Conservation (phyloP, 2,888 invertebrate genomes). For the Cybosia mesomella region DNA sequence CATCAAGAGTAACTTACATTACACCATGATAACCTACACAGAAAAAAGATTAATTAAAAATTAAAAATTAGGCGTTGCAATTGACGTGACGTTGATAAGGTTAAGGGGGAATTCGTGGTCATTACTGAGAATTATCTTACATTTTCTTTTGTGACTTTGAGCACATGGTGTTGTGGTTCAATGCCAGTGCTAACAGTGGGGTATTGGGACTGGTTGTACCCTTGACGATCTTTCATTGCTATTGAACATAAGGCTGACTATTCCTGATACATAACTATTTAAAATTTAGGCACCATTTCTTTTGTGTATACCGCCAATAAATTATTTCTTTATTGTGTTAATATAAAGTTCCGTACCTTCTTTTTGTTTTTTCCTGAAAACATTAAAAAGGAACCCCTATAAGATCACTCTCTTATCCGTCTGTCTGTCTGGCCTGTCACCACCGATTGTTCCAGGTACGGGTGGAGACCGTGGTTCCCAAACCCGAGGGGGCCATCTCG, state of each 20-base stretch:
- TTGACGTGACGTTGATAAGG: background rate
- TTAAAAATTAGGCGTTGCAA: background rate
- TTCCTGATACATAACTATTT: background rate
- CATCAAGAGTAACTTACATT: background rate
- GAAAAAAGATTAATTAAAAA: background rate
- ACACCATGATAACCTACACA: background rate
- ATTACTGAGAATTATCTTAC: background rate
- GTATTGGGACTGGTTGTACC: background rate
- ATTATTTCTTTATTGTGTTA: too few species aligned
- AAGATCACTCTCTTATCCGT: too few species aligned
- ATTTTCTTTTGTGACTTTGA: background rate
- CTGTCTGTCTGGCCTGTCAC: too few species aligned
- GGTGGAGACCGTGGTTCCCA: too few species aligned
- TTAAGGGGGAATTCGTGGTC: background rate
- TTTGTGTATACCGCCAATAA: too few species aligned
- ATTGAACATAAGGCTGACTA: background rate
- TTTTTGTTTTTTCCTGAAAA: too few species aligned
- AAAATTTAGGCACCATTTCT: too few species aligned
- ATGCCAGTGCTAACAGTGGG: background rate
- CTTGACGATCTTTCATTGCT: background rate
- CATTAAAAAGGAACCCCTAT: too few species aligned
- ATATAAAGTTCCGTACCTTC: too few species aligned
- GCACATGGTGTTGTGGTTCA: background rate
- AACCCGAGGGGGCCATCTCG: too few species aligned
- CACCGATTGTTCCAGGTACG: too few species aligned